Percentiles rank a stretch among this genome's conserved stretches.
phyloP scores from a whole-genome alignment of 2,888 invertebrate genomes.

The Spodoptera littoralis region DNA sequence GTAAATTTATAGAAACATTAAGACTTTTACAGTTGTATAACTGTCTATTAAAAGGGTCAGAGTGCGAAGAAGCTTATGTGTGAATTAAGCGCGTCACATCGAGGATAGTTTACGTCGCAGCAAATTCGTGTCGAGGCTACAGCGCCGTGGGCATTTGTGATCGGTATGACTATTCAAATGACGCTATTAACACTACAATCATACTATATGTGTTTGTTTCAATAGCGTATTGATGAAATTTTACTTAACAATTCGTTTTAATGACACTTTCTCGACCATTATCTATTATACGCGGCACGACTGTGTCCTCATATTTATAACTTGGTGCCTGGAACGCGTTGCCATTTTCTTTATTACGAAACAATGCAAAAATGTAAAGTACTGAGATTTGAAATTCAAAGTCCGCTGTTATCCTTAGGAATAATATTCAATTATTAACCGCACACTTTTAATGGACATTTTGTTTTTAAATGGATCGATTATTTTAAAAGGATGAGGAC shows the following conservation, averaged over 20 bases:
- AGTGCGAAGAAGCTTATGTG: constrained; percentile 56
- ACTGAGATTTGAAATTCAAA: constrained; percentile 54
- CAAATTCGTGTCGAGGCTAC: constrained; percentile 86
- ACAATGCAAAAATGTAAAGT: constrained; percentile 48
- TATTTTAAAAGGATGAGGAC: constrained; percentile 26
- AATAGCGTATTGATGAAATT: constrained; percentile 44
- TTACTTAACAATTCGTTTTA: constrained; percentile 43
- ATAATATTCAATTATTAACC: constrained; percentile 51
- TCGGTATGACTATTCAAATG: constrained; percentile 67
- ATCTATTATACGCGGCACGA: constrained; percentile 45
- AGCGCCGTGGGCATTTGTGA: constrained; percentile 75
- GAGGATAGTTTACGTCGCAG: constrained; percentile 79
- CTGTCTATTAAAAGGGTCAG: constrained; percentile 46
- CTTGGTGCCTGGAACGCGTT: constrained; percentile 22
- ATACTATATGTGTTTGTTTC: constrained; percentile 50
- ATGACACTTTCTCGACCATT: constrained; percentile 53
- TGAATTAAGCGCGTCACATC: constrained; percentile 67
- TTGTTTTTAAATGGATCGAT: constrained; percentile 37
- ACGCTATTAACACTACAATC: constrained; percentile 59
- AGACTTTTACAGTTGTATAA: constrained; percentile 24
- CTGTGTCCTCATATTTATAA: constrained; percentile 43
- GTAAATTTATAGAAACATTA: constrained; percentile 8
- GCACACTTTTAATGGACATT: constrained; percentile 14
- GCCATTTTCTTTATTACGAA: constrained; percentile 52
- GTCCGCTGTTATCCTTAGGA: constrained; percentile 36